Conservation (phyloP, 2,888 invertebrate genomes). For the Stomorhina lunata region DNA sequence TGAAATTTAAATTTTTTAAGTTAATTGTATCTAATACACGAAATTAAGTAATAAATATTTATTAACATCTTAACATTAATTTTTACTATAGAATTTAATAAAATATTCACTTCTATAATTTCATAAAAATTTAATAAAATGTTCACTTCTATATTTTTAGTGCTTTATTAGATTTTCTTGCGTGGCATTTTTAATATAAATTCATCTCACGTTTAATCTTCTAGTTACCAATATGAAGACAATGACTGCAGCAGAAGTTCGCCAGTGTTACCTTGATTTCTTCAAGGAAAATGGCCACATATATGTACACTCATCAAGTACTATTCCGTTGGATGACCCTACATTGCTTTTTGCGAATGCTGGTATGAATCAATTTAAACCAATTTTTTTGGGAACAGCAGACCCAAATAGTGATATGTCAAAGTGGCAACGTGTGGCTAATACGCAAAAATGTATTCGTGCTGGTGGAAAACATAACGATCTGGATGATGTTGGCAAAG, state of each 20-base stretch:
- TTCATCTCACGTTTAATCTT: neutral
- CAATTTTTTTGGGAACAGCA: conserved; percentile 96
- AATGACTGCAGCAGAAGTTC: conserved; percentile 86
- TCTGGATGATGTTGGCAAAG: conserved; percentile 99
- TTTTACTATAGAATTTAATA: no score
- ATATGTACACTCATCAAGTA: conserved; percentile 98
- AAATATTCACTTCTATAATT: no score
- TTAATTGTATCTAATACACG: no score
- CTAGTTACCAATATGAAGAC: conserved; percentile 69
- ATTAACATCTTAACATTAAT: no score
- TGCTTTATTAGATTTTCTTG: neutral
- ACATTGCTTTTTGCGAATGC: conserved; percentile 98
- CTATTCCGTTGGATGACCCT: conserved; percentile 98
- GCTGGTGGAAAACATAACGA: conserved; percentile 99
- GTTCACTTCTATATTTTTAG: no score
- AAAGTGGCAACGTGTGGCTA: conserved; percentile 92
- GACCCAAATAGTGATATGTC: conserved; percentile 98
- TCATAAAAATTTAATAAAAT: no score
- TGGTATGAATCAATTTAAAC: conserved; percentile 99
- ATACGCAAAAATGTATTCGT: conserved; percentile 99
- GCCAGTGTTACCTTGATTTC: conserved; percentile 93
- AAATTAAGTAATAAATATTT: no score
- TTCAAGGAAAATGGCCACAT: conserved; percentile 92
- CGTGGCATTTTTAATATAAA: conserved; percentile 8
- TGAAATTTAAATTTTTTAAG: no score